Evolutionary conservation across 1,140 invertebrate species (phyloP), one percentile per base, ranked within the genome.

Genomic region (Cotesia typhae): DNA sequence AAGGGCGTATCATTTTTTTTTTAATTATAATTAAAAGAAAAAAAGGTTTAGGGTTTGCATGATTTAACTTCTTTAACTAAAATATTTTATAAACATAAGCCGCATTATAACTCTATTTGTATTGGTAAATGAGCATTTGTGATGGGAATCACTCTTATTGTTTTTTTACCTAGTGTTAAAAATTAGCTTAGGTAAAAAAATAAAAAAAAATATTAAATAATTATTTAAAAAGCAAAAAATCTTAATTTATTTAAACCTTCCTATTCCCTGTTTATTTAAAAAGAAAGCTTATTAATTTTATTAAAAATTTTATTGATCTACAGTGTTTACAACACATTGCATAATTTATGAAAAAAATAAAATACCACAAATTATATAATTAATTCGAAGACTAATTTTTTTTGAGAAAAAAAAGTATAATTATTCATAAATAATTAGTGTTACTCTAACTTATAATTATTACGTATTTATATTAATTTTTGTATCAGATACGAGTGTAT

Each of bases 111-210:
- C 41, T 41, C 41, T 41, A 41, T 41, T 41, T 41, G 41, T 41
- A 41, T 41, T 41, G 41, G 41, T 41, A 41, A 41, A 41, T 41
- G 41, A 41, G 41, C 41, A 41, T 41, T 41, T 41, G 41, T 41
- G 41, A 41, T 41, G 6, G 10, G 6, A 7, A 41, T 41, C 41
- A 41, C 41, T 41, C 41, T 41, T 41, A 41, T 41, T 41, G 41
- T 41, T 41, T 41, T 69, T 78, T 76, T 81, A 75, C 79, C 80
- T 81, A 83, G 78, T 76, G 79, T 81, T 80, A 80, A 79, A 76
- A 70, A 77, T 77, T 67, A 74, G 47, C 37, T 60, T 4, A 61
- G 37, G 9, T 35, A 60, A 6, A 20, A 60, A 38, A 60, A 69
- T 37, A 60, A 59, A 47, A 52, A 41, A 41, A 41, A 41, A 41